Base-by-base conservation (phyloP, 2,888 invertebrate genomes). In the Zygothrica quintamaculata region DNA sequence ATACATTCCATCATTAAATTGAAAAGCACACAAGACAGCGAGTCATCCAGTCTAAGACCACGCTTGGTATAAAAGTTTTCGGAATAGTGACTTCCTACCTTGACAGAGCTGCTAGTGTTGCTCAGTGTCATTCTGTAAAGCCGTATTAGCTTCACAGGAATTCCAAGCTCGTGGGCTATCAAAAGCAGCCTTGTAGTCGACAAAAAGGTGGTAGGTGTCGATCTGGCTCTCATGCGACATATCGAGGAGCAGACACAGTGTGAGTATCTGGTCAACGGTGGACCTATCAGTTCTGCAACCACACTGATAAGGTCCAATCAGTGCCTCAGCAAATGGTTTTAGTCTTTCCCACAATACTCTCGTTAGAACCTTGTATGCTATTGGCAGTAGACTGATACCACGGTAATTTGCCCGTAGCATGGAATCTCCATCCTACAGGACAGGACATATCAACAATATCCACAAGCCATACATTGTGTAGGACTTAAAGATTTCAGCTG, bases 111-210 rank as follows among this genome's bases (percentile, higher is more conserved):
- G 18, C 18, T 22, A 5, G 18, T 22, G 5, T 22, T 22, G 18
- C 18, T 22, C 18, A 22, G 5, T 22, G 18, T 3, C 18, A 22
- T 22, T 22, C 18, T 22, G 5, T 5, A 22, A 5, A 22, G 18
- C 5, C 18, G 18, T 5, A 22, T 5, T 16, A 57, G 48, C 42
- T 59, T 68, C 25, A 16, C 46, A 36, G 59, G 59, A 7, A 65
- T 59, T 31, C 46, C 61, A 33, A 68, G 43, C 9, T 47, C 37
- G 42, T 11, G 61, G 39, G 31, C 62, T 62, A 33, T 70, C 55
- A 16, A 55, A 70, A n/a, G 66, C 65, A 4, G 69, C 61, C 39
- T 60, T 65, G 13, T 61, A 61, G 12, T 65, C 52, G 29, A 65
- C 42, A 36, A 66, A 66, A 7, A 58, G 51, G 15, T 69, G 61